Percentiles rank a stretch among this genome's conserved stretches.
Evolutionary conservation across 2,113 vertebrate genomes (phyloP).

Genomic region (Chamaetylas fuelleborni): DNA sequence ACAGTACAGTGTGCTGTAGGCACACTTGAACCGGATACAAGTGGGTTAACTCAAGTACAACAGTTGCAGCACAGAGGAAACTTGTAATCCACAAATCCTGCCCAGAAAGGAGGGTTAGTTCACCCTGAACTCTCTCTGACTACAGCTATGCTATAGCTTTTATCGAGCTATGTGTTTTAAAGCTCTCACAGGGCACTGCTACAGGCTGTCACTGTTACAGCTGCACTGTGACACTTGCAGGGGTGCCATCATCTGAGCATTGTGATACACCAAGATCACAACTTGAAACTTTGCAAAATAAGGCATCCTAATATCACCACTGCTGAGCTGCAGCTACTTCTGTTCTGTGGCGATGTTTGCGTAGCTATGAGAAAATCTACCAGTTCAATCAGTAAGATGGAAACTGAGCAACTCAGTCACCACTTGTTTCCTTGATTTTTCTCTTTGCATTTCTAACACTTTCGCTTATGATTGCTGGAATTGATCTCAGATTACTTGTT

Average conservation of each 20-base stretch:
- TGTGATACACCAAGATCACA: not conserved
- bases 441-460: not conserved
- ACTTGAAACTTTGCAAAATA: not conserved
- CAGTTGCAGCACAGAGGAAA: slow-evolving; percentile 26
- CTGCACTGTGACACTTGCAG: not conserved
- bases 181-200: not conserved
- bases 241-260: not conserved
- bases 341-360: not conserved
- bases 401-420: not conserved
- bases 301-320: not conserved
- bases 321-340: not conserved
- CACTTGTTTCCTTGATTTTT: not conserved
- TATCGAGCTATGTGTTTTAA: not conserved
- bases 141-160: not conserved
- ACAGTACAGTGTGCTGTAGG: slow-evolving; percentile 37
- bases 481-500: slow-evolving; percentile 4
- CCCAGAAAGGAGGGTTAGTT: not conserved
- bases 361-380: not conserved
- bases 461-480: not conserved
- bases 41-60: slow-evolving; percentile 26
- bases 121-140: not conserved
- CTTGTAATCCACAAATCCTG: not conserved
- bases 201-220: not conserved
- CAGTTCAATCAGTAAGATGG: not conserved
- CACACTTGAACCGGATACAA: slow-evolving; percentile 5